Percentiles rank a stretch among this genome's conserved stretches.
Evolutionary conservation across 2,888 invertebrate species (phyloP).

Genomic region (Cerceris rybyensis): DNA sequence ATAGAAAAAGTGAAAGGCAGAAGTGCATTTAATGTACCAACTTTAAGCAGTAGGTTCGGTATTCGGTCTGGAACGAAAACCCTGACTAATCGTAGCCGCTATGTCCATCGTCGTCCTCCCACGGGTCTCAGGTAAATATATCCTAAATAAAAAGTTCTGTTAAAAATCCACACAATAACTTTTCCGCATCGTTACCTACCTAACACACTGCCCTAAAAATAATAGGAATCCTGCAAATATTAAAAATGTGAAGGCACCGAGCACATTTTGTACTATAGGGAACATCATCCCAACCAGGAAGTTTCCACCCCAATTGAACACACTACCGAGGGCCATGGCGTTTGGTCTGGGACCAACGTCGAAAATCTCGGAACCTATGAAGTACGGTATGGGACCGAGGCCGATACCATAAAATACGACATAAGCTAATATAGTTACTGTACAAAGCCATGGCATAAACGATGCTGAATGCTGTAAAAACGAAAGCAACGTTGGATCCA

Average conservation of each 20-base stretch:
- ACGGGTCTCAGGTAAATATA: conserved; percentile 89
- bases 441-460: conserved; percentile 89
- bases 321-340: conserved; percentile 93
- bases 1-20: neutral
- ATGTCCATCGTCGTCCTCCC: conserved; percentile 87
- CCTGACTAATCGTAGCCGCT: conserved; percentile 85
- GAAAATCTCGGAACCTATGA: conserved; percentile 93
- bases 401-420: conserved; percentile 92
- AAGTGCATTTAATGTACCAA: neutral
- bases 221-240: conserved; percentile 86
- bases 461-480: conserved; percentile 83
- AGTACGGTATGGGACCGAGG: conserved; percentile 93
- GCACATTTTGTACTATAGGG: conserved; percentile 84
- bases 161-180: neutral
- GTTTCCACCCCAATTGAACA: conserved; percentile 94
- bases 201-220: conserved; percentile 84
- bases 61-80: conserved; percentile 84
- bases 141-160: conserved; percentile 80
- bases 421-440: conserved; percentile 88
- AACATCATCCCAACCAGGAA: conserved; percentile 92
- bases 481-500: conserved; percentile 17
- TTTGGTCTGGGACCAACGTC: conserved; percentile 92
- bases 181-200: conserved; percentile 79
- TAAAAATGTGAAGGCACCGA: conserved; percentile 90
- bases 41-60: conserved; percentile 1